phyloP scores from a whole-genome alignment of 2,888 invertebrate species.

The Luperina nickerlii region DNA sequence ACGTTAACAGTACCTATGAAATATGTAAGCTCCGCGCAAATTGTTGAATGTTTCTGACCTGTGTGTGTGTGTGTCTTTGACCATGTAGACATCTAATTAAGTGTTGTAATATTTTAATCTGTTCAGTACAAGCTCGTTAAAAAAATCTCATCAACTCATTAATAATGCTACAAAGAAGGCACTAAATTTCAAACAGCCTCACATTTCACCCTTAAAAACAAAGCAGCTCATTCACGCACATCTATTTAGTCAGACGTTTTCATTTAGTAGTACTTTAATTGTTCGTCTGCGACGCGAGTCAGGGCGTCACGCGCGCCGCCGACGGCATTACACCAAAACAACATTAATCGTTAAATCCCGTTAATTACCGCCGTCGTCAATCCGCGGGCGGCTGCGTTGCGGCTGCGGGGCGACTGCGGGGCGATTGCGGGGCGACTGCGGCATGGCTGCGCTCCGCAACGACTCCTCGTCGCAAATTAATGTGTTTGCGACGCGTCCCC shows the following conservation, averaged over 20 bases:
- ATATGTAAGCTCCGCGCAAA: too few species aligned
- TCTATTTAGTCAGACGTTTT: conserved; percentile 62
- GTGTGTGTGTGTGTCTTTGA: too few species aligned
- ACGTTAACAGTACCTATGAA: not conserved
- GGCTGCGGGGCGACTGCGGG: conserved; percentile 48
- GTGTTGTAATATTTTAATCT: not conserved
- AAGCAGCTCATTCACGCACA: conserved; percentile 34
- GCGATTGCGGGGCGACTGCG: conserved; percentile 43
- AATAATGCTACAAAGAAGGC: not conserved
- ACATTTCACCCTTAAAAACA: conserved; percentile 10
- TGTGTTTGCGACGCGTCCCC: conserved; percentile 56
- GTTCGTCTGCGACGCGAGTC: conserved; percentile 27
- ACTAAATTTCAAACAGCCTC: not conserved
- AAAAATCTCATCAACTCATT: not conserved
- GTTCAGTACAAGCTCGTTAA: not conserved
- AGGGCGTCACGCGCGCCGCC: conserved; percentile 58
- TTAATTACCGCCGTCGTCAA: conserved; percentile 67
- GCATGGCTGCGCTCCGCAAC: conserved; percentile 27
- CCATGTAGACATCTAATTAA: not conserved
- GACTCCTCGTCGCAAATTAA: conserved; percentile 55
- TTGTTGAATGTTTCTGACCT: too few species aligned
- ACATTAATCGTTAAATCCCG: conserved; percentile 70
- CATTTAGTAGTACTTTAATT: conserved; percentile 63
- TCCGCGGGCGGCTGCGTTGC: conserved; percentile 54
- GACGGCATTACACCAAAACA: conserved; percentile 66